phyloP scores from a whole-genome alignment of 2,888 invertebrate genomes.

The Lottia scabra region DNA sequence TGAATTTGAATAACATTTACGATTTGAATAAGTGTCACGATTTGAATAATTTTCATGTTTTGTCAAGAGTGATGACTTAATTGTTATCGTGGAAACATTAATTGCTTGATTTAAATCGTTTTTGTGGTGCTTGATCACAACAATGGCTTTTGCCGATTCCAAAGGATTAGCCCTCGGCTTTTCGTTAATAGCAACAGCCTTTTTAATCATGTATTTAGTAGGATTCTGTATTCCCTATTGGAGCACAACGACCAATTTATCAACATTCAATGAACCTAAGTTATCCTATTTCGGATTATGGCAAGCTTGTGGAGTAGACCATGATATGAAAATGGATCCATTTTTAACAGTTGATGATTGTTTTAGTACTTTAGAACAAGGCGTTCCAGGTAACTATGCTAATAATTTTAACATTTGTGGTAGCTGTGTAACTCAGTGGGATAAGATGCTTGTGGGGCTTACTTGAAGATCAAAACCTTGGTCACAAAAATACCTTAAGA shows the following conservation, averaged over 20 bases:
- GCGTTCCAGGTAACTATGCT: neutral
- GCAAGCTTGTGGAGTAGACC: neutral
- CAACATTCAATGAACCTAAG: neutral
- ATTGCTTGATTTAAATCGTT: too few species aligned
- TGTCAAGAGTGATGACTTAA: too few species aligned
- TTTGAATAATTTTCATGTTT: too few species aligned
- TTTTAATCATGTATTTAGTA: neutral
- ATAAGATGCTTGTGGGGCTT: too few species aligned
- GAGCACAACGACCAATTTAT: neutral
- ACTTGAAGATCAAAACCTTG: too few species aligned
- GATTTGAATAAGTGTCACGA: too few species aligned
- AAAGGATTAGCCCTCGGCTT: neutral
- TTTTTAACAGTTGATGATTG: neutral
- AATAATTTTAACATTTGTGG: too few species aligned
- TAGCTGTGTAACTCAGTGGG: too few species aligned
- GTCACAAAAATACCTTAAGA: too few species aligned
- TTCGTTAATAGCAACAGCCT: neutral
- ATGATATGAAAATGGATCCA: neutral
- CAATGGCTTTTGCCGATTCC: neutral
- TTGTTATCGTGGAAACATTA: too few species aligned
- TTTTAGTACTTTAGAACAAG: neutral
- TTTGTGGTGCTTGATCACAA: neutral
- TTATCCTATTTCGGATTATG: neutral
- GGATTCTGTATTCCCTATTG: conserved; percentile 3
- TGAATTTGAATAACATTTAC: too few species aligned